Base-by-base conservation (phyloP, 2,888 invertebrate species). In the Cosmia trapezina region DNA sequence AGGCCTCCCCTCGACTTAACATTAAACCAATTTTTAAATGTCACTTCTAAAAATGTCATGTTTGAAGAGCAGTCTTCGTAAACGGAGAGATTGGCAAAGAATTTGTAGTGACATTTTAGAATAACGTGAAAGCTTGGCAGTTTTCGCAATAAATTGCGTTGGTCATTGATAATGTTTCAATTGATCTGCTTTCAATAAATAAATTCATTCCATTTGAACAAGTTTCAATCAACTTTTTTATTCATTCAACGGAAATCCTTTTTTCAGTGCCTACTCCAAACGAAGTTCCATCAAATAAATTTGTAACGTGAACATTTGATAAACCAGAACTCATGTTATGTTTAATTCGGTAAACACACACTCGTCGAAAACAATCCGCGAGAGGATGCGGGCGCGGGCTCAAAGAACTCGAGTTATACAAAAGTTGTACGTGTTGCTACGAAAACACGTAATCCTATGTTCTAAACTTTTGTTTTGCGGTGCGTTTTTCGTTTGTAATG, bases 1-100 rank as follows among this genome's bases (percentile, higher is more conserved):
- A 86, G 90, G 89, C 89, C 85, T 84, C 67, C 89, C 83, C 86
- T 88, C 87, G 84, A 86, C 88, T 90, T 85, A 90, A 91, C 90
- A 90, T 90, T 92, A 90, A 91, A 92, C 91, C 88, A 90, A 91
- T 92, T 93, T 93, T 93, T 92, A 89, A 91, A 91, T 88, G 90
- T 92, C 89, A 87, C 86, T 85, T 86, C 84, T 91, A 83, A 80
- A 90, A 87, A 80, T 83, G 83, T 89, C 88, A 89, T 88, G 89
- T 89, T 89, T 89, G 84, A 83, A 86, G 84, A 89, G 84, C 78
- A 78, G 86, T 88, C 85, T 86, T 86, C 70, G 80, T 79, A 77
- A 80, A 73, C 77, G 81, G 72, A 78, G 79, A 81, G 81, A 80
- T 76, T 64, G 22, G 49, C 72, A 72, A 69, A 73, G 72, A 79